phyloP scores from a whole-genome alignment of 23 tunicate species.

The Styela clava region DNA sequence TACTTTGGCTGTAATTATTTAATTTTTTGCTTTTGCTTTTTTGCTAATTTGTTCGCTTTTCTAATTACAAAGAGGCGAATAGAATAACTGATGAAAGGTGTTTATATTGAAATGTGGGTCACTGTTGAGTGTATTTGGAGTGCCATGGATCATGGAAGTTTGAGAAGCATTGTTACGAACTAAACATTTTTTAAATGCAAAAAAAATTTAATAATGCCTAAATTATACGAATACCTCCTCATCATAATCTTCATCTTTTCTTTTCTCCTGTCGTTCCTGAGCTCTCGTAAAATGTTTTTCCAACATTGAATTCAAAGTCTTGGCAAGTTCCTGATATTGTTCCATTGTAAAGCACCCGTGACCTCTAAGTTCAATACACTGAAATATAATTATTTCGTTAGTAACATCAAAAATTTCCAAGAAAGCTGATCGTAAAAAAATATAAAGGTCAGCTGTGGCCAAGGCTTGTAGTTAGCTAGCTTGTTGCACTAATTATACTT shows the following conservation, averaged over 20 bases:
- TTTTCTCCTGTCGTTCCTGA: conserved; percentile 61
- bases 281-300: conserved; percentile 88
- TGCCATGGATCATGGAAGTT: too few relatives aligned
- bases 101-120: too few relatives aligned
- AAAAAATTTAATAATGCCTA: not conserved
- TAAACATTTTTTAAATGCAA: not conserved
- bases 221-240: too few relatives aligned
- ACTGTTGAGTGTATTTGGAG: too few relatives aligned
- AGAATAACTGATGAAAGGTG: too few relatives aligned
- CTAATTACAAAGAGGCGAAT: too few relatives aligned
- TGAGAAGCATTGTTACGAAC: not conserved
- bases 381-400: not conserved
- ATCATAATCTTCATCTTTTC: conserved; percentile 98
- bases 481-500: not conserved
- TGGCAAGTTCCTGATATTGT: conserved; percentile 67
- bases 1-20: too few relatives aligned
- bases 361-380: conserved; percentile 94
- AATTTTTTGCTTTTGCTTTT: too few relatives aligned
- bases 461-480: not conserved
- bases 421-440: not conserved
- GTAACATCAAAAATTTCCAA: too few relatives aligned
- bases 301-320: conserved; percentile 56
- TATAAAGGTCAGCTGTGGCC: not conserved
- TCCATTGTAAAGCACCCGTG: conserved; percentile 70
- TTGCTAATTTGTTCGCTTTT: too few relatives aligned